Conservation (phyloP, 2,113 vertebrate species). For the Danionella cerebrum region DNA sequence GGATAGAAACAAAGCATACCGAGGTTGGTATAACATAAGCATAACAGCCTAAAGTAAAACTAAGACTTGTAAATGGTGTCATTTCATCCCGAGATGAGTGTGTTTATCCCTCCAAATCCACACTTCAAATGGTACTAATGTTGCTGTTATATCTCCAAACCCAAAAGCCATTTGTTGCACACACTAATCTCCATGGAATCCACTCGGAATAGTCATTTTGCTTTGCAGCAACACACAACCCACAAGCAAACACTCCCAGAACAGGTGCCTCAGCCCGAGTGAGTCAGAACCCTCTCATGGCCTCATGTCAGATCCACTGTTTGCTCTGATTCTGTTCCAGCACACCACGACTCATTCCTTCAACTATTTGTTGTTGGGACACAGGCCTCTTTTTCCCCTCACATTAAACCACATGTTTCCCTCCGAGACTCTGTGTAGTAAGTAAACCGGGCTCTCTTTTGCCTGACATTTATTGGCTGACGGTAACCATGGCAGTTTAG, state of each 20-base stretch:
- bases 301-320: slow-evolving; percentile 34
- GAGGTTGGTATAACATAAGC: too few relatives aligned
- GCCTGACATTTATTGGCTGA: slow-evolving; percentile 39
- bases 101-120: background rate
- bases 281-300: slow-evolving; percentile 35
- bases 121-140: background rate
- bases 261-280: slow-evolving; percentile 37
- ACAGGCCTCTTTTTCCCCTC: slow-evolving; percentile 28
- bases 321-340: slow-evolving; percentile 38
- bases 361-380: slow-evolving; percentile 41
- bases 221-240: slow-evolving; percentile 15
- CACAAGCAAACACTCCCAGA: slow-evolving; percentile 27
- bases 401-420: slow-evolving; percentile 33
- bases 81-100: too few relatives aligned
- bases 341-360: slow-evolving; percentile 38
- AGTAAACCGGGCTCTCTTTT: slow-evolving; percentile 37
- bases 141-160: background rate
- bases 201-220: slow-evolving; percentile 27
- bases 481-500: slow-evolving; percentile 38
- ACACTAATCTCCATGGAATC: slow-evolving; percentile 23
- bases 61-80: too few relatives aligned
- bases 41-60: too few relatives aligned
- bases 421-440: slow-evolving; percentile 31
- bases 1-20: too few relatives aligned
- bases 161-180: slow-evolving; percentile 10